A percentile compares a stretch with the other conserved stretches of the same genome.
phyloP scores from a whole-genome alignment of 2,888 invertebrate species.

The Parnassius mnemosyne region DNA sequence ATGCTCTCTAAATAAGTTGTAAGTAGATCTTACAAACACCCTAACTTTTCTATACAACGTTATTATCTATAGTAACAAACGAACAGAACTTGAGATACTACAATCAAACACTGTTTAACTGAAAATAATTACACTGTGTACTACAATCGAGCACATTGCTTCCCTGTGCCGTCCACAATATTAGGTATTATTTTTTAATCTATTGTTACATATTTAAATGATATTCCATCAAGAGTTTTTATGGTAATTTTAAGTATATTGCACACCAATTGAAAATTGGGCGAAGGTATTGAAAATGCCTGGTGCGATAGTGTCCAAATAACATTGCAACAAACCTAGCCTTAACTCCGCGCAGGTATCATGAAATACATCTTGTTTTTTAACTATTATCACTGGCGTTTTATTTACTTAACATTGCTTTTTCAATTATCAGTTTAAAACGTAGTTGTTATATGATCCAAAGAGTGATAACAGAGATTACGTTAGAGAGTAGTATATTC shows the following conservation, averaged over 20 bases:
- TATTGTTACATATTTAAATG: too few relatives aligned
- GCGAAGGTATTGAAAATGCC: constrained; percentile 9
- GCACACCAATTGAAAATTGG: constrained; percentile 12
- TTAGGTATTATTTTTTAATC: constrained; percentile 1
- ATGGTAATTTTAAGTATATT: background rate
- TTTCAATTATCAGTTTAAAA: background rate
- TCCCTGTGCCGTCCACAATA: constrained; percentile 1
- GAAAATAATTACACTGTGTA: too few relatives aligned
- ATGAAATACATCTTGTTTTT: constrained; percentile 14
- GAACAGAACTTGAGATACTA: too few relatives aligned
- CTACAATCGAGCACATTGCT: background rate
- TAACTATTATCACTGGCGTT: constrained; percentile 1
- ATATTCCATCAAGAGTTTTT: too few relatives aligned
- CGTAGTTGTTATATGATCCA: background rate
- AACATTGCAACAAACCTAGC: background rate
- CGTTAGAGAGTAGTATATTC: too few relatives aligned
- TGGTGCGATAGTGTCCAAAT: background rate
- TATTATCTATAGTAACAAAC: too few relatives aligned
- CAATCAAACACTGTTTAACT: too few relatives aligned
- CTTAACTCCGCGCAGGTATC: background rate
- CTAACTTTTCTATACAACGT: too few relatives aligned
- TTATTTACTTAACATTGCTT: background rate
- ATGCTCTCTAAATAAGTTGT: too few relatives aligned
- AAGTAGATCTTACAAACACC: too few relatives aligned
- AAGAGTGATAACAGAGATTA: too few relatives aligned